Conservation (phyloP, 2,797 vertebrate genomes). For the Enteromius viviparus region DNA sequence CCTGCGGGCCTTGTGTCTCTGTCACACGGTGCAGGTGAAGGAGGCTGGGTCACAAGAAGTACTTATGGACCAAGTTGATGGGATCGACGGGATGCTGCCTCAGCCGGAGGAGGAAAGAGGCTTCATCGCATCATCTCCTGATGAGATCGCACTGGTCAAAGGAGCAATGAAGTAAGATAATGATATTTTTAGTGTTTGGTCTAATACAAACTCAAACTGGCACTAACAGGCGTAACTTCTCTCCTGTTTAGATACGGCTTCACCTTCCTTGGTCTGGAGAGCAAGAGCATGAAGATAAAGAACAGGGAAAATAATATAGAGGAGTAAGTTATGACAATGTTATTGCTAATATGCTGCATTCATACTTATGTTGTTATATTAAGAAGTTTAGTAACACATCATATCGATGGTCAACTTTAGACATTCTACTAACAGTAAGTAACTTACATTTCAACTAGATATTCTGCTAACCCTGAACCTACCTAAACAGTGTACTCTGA, state of each 20-base stretch:
- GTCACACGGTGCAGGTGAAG: constrained; percentile 96
- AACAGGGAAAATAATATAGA: constrained; percentile 90
- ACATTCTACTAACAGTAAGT: too few species aligned
- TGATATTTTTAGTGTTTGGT: neutral
- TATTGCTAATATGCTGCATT: neutral
- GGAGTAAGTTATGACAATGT: constrained; percentile 81
- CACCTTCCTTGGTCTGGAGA: constrained; percentile 90
- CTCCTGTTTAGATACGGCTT: constrained; percentile 89
- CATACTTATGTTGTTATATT: neutral
- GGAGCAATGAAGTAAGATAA: constrained; percentile 91
- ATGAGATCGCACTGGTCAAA: constrained; percentile 93
- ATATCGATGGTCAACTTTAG: too few species aligned
- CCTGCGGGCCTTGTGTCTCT: constrained; percentile 92
- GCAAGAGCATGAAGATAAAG: constrained; percentile 86
- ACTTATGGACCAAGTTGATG: constrained; percentile 55
- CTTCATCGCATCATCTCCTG: constrained; percentile 93
- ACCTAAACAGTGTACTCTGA: too few species aligned
- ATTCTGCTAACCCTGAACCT: too few species aligned
- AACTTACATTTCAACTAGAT: too few species aligned
- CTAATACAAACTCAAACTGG: neutral
- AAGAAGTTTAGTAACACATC: neutral
- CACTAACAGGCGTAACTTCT: constrained; percentile 14
- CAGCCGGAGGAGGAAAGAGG: constrained; percentile 68
- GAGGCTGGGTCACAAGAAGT: constrained; percentile 78
- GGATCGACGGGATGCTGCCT: constrained; percentile 57